Percentiles rank a stretch among this genome's conserved stretches.
phyloP scores from a whole-genome alignment of 2,888 invertebrate genomes.

The Palloptera scutellata region DNA sequence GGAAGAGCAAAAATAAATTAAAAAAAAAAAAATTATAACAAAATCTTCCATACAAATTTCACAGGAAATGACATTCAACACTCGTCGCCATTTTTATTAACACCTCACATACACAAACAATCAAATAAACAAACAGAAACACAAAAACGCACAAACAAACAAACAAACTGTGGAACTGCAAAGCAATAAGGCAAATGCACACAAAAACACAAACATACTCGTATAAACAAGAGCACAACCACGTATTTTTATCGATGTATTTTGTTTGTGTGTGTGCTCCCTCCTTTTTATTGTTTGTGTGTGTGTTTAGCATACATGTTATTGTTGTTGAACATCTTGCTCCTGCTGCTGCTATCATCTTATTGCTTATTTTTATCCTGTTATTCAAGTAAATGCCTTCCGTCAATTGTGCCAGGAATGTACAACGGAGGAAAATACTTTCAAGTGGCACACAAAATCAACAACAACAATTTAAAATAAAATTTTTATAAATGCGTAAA shows the following conservation, averaged over 20 bases:
- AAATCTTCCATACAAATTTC: background rate
- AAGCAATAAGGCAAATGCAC: background rate
- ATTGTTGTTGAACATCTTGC: background rate
- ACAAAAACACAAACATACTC: background rate
- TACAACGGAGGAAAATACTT: background rate
- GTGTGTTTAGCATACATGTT: background rate
- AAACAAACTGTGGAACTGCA: no score
- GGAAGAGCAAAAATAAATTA: background rate
- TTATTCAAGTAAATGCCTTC: background rate
- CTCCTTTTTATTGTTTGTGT: background rate
- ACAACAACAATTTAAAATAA: background rate
- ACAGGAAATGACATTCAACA: conserved; percentile 7
- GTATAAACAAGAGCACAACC: background rate
- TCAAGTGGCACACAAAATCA: conserved; percentile 1
- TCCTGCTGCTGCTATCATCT: background rate
- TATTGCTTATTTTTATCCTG: conserved; percentile 1
- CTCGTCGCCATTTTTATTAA: conserved; percentile 5
- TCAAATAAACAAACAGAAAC: background rate
- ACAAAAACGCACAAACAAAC: background rate
- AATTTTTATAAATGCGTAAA: conserved; percentile 15
- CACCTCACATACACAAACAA: background rate
- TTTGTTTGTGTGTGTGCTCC: background rate
- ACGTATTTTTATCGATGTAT: conserved; percentile 2
- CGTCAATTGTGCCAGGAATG: background rate
- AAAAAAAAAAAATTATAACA: background rate